These are phyloP conservation scores for Pipra filicauda DNA, from an alignment of 2,113 vertebrate species.

Conservation along the genomic window DNA sequence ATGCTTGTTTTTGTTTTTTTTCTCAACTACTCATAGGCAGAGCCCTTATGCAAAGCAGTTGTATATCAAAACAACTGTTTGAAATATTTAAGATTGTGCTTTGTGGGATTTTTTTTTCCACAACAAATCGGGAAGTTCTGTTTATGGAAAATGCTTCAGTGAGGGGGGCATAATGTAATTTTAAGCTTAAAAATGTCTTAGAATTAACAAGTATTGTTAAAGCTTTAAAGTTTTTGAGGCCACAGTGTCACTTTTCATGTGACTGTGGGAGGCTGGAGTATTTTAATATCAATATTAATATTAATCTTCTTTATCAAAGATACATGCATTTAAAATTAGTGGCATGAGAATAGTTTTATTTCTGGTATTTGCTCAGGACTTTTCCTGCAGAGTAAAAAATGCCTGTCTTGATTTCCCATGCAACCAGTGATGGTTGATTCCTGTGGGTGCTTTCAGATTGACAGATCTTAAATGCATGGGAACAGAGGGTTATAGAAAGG, in stretches of 20 bases:
- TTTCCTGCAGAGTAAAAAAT: neutral
- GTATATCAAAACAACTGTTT: neutral
- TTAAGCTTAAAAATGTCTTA: neutral
- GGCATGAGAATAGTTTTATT: neutral
- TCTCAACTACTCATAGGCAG: neutral
- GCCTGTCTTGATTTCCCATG: neutral
- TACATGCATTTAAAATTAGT: fast-evolving
- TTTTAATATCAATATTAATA: neutral
- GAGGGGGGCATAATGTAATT: neutral
- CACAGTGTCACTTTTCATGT: neutral
- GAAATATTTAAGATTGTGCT: neutral
- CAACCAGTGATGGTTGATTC: neutral
- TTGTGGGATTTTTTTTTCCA: neutral
- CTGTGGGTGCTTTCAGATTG: neutral
- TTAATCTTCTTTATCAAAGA: neutral
- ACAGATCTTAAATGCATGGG: neutral
- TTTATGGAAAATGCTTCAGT: neutral
- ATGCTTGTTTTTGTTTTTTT: neutral
- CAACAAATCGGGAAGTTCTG: neutral
- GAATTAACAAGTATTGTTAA: neutral
- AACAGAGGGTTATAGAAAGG: neutral
- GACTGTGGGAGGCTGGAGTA: neutral
- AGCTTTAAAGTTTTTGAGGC: neutral
- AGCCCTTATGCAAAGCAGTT: neutral
- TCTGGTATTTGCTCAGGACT: neutral